Evolutionary conservation across 2,888 invertebrate genomes (phyloP).

Genomic region (Hyalella azteca): DNA sequence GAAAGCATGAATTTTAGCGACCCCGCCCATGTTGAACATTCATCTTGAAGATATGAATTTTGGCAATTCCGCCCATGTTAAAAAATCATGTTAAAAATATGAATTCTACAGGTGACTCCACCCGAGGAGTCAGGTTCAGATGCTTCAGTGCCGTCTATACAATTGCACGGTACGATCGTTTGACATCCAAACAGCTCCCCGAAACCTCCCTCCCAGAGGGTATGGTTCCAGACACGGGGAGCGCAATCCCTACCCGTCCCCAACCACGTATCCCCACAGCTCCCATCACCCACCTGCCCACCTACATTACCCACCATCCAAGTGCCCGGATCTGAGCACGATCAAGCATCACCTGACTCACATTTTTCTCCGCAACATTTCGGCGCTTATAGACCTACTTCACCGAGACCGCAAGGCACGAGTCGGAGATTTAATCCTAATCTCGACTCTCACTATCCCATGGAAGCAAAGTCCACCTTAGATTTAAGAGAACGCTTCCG

Average conservation of each 20-base stretch:
- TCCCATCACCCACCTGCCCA: background rate
- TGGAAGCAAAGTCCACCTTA: slow-evolving; percentile 23
- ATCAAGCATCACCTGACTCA: background rate
- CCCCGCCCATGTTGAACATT: too few species aligned
- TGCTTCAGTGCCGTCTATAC: slow-evolving; percentile 58
- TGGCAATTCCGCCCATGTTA: too few species aligned
- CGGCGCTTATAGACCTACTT: background rate
- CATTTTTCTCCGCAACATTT: background rate
- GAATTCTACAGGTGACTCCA: slow-evolving; percentile 55
- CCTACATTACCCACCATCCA: slow-evolving; percentile 25
- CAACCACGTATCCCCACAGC: background rate
- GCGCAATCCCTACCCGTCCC: slow-evolving; percentile 1
- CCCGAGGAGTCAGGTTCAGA: slow-evolving; percentile 58
- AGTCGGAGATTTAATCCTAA: background rate
- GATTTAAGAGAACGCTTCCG: slow-evolving; percentile 20
- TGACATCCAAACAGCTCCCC: slow-evolving; percentile 43
- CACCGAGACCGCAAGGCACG: background rate
- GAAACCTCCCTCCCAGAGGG: slow-evolving; percentile 20
- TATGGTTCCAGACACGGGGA: slow-evolving; percentile 25
- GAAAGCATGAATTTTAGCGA: too few species aligned
- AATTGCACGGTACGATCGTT: slow-evolving; percentile 58
- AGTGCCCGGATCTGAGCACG: background rate
- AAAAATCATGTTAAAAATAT: too few species aligned
- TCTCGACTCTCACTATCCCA: background rate
- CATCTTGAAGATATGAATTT: too few species aligned